These are phyloP conservation scores for Papilio polytes DNA, from an alignment of 1,140 invertebrate species.

Conservation along the genomic window DNA sequence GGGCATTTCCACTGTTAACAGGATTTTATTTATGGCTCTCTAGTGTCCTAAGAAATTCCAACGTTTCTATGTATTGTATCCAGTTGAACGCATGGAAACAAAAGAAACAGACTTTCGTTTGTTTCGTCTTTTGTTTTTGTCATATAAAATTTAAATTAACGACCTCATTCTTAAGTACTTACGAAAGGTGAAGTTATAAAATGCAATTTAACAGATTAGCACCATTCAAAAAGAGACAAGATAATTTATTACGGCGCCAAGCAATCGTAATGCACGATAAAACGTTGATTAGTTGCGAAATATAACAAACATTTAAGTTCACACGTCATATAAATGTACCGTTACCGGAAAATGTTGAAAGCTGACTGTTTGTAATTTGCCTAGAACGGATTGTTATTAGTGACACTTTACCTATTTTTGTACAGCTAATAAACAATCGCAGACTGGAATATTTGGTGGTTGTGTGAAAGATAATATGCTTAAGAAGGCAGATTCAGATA, in stretches of 20 bases:
- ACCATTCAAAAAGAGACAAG: not conserved
- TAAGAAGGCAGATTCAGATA: too few species aligned
- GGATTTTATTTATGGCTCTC: too few species aligned
- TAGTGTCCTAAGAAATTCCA: too few species aligned
- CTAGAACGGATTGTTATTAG: not conserved
- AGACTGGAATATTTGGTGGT: too few species aligned
- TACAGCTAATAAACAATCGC: too few species aligned
- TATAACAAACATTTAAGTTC: not conserved
- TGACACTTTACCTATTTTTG: too few species aligned
- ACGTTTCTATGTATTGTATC: too few species aligned
- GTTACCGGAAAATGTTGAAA: not conserved
- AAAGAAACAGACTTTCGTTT: too few species aligned
- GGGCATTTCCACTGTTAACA: not conserved
- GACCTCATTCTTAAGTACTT: not conserved
- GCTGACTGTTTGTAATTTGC: not conserved
- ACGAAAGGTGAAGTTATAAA: not conserved
- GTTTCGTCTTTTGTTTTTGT: too few species aligned
- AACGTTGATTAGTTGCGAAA: not conserved
- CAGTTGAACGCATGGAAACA: too few species aligned
- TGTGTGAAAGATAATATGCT: too few species aligned
- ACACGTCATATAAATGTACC: not conserved
- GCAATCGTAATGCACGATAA: not conserved
- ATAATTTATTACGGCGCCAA: slow-evolving; percentile 20
- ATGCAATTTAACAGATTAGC: not conserved
- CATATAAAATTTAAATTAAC: too few species aligned